These are phyloP conservation scores for Pangasius mekongensis DNA, from an alignment of 2,797 vertebrate genomes.

Conservation along the genomic window DNA sequence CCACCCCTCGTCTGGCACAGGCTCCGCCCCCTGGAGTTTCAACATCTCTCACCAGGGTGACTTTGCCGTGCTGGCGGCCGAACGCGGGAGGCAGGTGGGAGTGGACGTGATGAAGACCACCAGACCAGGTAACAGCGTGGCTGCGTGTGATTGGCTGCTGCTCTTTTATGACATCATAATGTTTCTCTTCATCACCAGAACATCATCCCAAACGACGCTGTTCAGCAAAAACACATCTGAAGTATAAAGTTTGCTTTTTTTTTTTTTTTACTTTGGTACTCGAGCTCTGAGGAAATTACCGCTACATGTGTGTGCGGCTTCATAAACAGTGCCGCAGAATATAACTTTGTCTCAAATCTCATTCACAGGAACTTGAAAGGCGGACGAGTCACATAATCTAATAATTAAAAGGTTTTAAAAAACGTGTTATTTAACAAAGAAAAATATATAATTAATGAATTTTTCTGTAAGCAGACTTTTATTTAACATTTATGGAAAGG, in stretches of 20 bases:
- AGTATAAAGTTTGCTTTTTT: too few species aligned
- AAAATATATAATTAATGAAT: too few species aligned
- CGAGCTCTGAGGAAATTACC: too few species aligned
- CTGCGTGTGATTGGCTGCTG: background rate
- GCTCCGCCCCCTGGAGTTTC: slow-evolving; percentile 80
- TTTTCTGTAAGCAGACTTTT: too few species aligned
- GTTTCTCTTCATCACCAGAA: background rate
- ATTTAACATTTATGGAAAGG: background rate
- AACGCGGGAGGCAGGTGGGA: slow-evolving; percentile 85
- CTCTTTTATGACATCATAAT: background rate
- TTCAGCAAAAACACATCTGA: too few species aligned
- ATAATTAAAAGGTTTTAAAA: too few species aligned
- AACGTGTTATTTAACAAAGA: too few species aligned
- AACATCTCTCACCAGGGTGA: slow-evolving; percentile 97
- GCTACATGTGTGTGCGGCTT: too few species aligned
- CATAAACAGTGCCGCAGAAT: too few species aligned
- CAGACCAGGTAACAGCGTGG: slow-evolving; percentile 81
- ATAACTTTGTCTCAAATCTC: background rate
- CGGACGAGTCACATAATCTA: too few species aligned
- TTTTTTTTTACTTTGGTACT: too few species aligned
- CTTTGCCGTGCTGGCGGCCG: slow-evolving; percentile 90
- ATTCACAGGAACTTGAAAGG: background rate
- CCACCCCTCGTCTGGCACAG: slow-evolving; percentile 59
- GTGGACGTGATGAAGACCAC: slow-evolving; percentile 93
- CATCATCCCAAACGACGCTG: background rate